These are phyloP conservation scores for Troides helena DNA, from an alignment of 2,888 invertebrate species.

Conservation along the genomic window DNA sequence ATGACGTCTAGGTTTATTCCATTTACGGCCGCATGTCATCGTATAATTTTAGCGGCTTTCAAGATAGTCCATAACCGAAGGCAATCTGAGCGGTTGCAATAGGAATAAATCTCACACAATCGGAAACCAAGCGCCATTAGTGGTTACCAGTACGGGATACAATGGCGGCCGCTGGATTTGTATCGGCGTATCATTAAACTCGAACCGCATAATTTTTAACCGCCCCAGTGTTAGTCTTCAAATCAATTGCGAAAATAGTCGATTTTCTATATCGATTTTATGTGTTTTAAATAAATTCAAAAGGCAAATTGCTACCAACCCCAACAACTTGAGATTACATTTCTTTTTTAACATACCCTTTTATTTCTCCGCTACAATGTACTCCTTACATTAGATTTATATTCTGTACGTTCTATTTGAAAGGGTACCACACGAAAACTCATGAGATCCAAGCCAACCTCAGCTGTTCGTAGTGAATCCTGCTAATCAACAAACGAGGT, in stretches of 20 bases:
- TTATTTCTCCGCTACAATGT: not conserved
- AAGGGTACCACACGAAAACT: no score
- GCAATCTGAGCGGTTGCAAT: conserved; percentile 62
- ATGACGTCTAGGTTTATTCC: not conserved
- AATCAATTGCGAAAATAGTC: conserved; percentile 23
- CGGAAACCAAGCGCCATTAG: conserved; percentile 47
- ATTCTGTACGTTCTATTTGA: no score
- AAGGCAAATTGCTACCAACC: not conserved
- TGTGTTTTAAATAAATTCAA: not conserved
- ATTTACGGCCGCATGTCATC: not conserved
- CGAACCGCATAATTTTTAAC: conserved; percentile 27
- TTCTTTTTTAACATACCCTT: not conserved
- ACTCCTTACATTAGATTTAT: not conserved
- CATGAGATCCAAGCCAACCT: no score
- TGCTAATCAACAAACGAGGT: no score
- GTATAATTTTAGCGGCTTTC: conserved; percentile 16
- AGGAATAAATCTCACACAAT: conserved; percentile 52
- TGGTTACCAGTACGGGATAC: conserved; percentile 44
- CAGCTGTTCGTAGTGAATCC: no score
- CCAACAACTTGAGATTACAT: not conserved
- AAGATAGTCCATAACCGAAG: conserved; percentile 43
- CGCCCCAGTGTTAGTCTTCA: conserved; percentile 2
- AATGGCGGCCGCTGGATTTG: conserved; percentile 44
- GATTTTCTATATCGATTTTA: not conserved
- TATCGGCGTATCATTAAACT: conserved; percentile 35